Evolutionary conservation across 2,797 vertebrate species (phyloP).

Genomic region (Todus mexicanus): DNA sequence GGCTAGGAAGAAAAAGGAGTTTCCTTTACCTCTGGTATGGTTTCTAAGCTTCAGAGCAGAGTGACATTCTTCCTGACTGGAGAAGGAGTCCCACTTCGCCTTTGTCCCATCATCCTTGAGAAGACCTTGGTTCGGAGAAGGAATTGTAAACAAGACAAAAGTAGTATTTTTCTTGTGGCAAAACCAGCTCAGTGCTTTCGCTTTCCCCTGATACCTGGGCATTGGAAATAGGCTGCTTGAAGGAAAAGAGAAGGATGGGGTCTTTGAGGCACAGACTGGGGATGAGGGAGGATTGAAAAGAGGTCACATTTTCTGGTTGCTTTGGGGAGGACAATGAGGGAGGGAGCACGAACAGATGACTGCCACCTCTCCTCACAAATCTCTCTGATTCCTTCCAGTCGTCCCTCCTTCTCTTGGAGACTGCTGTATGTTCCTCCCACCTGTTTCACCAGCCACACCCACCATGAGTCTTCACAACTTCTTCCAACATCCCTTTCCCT

Average conservation of each 20-base stretch:
- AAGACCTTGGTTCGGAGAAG: not conserved
- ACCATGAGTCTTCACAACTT: not conserved
- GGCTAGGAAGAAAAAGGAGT: not conserved
- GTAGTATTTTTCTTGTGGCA: not conserved
- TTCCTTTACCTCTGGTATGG: not conserved
- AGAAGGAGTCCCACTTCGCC: not conserved
- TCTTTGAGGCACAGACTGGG: not conserved
- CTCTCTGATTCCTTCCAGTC: not conserved
- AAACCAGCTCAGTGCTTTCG: not conserved
- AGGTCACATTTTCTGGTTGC: not conserved
- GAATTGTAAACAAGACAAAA: not conserved
- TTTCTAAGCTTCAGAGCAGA: not conserved
- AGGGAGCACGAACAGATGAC: not conserved
- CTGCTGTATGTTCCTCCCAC: not conserved
- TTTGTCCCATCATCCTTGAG: accelerated
- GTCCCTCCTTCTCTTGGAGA: not conserved
- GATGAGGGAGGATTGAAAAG: not conserved
- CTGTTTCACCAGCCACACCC: not conserved
- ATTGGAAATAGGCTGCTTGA: not conserved
- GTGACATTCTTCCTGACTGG: not conserved
- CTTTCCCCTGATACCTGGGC: not conserved
- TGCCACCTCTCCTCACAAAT: not conserved
- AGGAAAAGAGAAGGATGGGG: not conserved
- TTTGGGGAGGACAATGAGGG: not conserved
- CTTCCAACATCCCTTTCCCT: not conserved